Conservation (phyloP, 2,797 vertebrate species). For the Pelodytes ibericus region DNA sequence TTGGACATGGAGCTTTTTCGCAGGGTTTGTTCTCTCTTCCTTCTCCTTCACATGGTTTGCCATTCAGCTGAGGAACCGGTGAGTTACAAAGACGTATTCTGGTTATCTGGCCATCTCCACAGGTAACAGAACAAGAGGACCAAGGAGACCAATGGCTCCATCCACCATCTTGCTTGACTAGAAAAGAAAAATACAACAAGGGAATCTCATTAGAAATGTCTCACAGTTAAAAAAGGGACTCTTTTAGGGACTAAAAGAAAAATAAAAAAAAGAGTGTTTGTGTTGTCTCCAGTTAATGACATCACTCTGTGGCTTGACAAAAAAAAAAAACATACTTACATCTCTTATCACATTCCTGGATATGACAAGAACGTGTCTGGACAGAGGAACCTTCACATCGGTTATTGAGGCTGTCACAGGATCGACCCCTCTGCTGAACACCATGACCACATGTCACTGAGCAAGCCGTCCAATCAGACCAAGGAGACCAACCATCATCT, state of each 20-base stretch:
- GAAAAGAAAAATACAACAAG: slow-evolving; percentile 49
- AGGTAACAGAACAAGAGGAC: slow-evolving; percentile 97
- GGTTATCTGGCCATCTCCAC: slow-evolving; percentile 90
- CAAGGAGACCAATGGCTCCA: slow-evolving; percentile 99
- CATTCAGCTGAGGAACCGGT: slow-evolving; percentile 95
- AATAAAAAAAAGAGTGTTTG: no score
- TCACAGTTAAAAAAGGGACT: no score
- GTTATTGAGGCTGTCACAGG: slow-evolving; percentile 97
- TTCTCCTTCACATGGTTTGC: slow-evolving; percentile 87
- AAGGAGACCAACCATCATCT: slow-evolving; percentile 95
- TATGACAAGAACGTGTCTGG: slow-evolving; percentile 95
- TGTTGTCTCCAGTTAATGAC: no score
- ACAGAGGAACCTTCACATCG: slow-evolving; percentile 96
- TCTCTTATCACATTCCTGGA: slow-evolving; percentile 95
- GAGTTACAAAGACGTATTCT: slow-evolving; percentile 98
- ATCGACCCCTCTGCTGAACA: slow-evolving; percentile 95
- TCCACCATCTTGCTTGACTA: slow-evolving; percentile 95
- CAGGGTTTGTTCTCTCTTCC: slow-evolving; percentile 92
- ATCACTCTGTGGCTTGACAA: no score
- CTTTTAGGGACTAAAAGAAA: no score
- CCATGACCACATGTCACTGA: slow-evolving; percentile 94
- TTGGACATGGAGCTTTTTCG: slow-evolving; percentile 85
- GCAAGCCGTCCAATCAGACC: slow-evolving; percentile 98
- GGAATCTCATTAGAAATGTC: not conserved
- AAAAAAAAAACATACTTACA: slow-evolving; percentile 84